Percentiles rank a stretch among this genome's conserved stretches.
phyloP scores from a whole-genome alignment of 2,888 invertebrate genomes.

The Stenodema calcarata region DNA sequence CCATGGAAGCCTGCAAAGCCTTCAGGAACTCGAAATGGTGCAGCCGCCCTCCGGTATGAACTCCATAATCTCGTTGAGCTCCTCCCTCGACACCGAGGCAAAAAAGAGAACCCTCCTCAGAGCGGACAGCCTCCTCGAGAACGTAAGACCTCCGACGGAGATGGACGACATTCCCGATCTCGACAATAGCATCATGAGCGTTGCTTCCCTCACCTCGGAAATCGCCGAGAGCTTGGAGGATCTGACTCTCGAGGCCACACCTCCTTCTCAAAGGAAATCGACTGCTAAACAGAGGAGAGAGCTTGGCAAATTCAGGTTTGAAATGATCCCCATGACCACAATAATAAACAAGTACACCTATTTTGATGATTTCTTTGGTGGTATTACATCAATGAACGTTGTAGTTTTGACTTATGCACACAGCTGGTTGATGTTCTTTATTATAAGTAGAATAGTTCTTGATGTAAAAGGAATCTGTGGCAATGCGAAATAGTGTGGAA shows the following conservation, averaged over 20 bases:
- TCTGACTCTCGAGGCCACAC: constrained; percentile 61
- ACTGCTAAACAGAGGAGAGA: constrained; percentile 81
- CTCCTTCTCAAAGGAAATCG: constrained; percentile 73
- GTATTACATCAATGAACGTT: no score
- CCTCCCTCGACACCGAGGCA: constrained; percentile 50
- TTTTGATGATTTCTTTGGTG: no score
- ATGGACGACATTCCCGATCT: constrained; percentile 68
- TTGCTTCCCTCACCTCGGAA: constrained; percentile 76
- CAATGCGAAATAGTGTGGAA: no score
- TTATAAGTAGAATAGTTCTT: no score
- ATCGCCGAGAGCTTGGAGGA: constrained; percentile 67
- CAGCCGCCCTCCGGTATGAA: constrained; percentile 86
- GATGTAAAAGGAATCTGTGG: no score
- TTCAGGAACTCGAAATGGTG: constrained; percentile 71
- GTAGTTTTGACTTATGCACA: no score
- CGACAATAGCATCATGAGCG: constrained; percentile 83
- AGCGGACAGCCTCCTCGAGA: constrained; percentile 49
- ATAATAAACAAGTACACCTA: no score
- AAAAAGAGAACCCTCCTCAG: constrained; percentile 26
- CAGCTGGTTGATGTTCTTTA: no score
- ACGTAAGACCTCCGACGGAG: constrained; percentile 52
- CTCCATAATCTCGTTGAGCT: constrained; percentile 57
- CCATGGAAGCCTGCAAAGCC: constrained; percentile 55
- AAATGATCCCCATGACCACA: no score
- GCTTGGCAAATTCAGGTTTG: constrained; percentile 72